These are phyloP conservation scores for Oncorhynchus masou DNA, from an alignment of 2,113 vertebrate species.

Conservation along the genomic window DNA sequence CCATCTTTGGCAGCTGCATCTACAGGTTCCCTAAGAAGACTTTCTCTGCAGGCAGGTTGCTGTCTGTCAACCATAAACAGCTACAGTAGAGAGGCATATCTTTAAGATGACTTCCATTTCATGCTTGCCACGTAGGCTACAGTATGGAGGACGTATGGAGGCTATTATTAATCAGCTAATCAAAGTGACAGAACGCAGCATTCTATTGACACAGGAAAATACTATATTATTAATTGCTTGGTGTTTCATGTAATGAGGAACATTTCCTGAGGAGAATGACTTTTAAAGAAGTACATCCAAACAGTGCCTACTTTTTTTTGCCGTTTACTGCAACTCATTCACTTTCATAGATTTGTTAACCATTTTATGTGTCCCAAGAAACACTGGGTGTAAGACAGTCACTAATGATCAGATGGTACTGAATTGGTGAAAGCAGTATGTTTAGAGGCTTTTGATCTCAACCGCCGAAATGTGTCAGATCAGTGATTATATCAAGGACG, in stretches of 20 bases:
- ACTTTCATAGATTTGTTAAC: neutral
- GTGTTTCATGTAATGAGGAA: neutral
- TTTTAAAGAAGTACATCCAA: too few relatives aligned
- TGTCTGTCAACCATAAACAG: too few relatives aligned
- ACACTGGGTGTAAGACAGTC: neutral
- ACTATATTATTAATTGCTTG: neutral
- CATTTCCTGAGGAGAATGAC: too few relatives aligned
- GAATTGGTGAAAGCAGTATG: neutral
- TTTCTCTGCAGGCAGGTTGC: too few relatives aligned
- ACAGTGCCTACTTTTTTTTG: too few relatives aligned
- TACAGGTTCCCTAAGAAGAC: neutral
- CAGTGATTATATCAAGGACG: constrained; percentile 1
- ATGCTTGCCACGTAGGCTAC: neutral
- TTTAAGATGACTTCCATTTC: neutral
- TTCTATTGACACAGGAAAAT: neutral
- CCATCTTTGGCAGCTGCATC: neutral
- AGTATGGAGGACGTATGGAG: neutral
- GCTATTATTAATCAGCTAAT: neutral
- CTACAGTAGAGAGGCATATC: too few relatives aligned
- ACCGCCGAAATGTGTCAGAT: neutral
- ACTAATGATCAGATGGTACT: neutral
- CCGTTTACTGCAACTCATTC: neutral
- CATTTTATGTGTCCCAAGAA: neutral
- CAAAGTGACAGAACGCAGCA: neutral
- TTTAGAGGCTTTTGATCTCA: neutral